A percentile compares a stretch with the other conserved stretches of the same genome.
Conservation (phyloP, 2,113 vertebrate species). For the Capreolus pygargus region DNA sequence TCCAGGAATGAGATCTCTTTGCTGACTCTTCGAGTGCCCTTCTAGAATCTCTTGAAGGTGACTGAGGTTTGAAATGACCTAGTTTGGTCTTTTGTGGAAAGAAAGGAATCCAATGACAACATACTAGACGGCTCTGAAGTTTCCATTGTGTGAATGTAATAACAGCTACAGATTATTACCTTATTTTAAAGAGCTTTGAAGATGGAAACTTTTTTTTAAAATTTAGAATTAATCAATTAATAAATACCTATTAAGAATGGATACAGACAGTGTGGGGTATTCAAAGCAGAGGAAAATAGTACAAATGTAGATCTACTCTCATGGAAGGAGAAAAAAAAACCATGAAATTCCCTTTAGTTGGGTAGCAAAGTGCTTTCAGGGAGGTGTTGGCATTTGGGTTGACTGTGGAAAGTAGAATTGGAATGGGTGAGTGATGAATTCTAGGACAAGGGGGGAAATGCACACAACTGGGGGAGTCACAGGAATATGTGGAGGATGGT, state of each 20-base stretch:
- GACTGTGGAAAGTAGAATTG: not conserved
- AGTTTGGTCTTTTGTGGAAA: slow-evolving; percentile 42
- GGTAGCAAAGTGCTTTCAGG: not conserved
- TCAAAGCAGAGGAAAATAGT: not conserved
- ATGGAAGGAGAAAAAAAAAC: not conserved
- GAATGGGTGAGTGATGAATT: not conserved
- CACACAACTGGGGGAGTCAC: not conserved
- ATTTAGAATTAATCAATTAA: slow-evolving; percentile 19
- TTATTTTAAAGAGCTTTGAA: slow-evolving; percentile 46
- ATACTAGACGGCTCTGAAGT: slow-evolving; percentile 23
- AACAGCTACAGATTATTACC: not conserved
- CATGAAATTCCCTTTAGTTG: not conserved
- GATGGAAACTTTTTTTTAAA: not conserved
- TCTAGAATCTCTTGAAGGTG: slow-evolving; percentile 42
- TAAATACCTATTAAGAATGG: slow-evolving; percentile 15
- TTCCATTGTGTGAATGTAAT: slow-evolving; percentile 21
- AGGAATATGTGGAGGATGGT: not conserved
- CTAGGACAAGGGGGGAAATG: not conserved
- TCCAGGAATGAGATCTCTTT: slow-evolving; percentile 48
- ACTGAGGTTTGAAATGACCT: slow-evolving; percentile 54
- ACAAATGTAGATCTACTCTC: not conserved
- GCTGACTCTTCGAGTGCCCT: not conserved
- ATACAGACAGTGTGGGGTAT: not conserved
- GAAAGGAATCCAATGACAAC: slow-evolving; percentile 58
- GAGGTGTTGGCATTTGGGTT: not conserved